Conservation (phyloP, 2,797 vertebrate species). For the Brachymystax lenok region DNA sequence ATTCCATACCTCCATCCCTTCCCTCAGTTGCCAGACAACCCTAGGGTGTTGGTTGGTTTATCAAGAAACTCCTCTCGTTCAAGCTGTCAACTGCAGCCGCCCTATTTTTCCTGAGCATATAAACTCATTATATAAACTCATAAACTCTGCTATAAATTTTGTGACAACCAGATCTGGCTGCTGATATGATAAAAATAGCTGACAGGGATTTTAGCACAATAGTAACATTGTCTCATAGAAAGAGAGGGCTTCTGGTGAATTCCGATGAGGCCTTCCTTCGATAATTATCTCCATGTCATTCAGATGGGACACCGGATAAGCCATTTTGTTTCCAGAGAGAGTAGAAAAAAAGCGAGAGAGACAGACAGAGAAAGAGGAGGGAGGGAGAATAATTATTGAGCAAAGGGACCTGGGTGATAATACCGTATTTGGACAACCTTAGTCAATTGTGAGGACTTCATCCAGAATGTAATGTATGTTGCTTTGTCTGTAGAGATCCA, state of each 20-base stretch:
- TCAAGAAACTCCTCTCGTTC: conserved; percentile 35
- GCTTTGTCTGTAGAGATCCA: conserved; percentile 32
- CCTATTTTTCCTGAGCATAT: conserved; percentile 46
- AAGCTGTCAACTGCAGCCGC: conserved; percentile 10
- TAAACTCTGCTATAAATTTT: conserved; percentile 62
- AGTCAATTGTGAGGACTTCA: conserved; percentile 62
- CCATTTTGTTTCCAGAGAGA: conserved; percentile 65
- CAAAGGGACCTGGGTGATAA: conserved; percentile 33
- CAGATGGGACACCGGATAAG: conserved; percentile 65
- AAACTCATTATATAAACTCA: conserved; percentile 72
- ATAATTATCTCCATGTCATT: conserved; percentile 73
- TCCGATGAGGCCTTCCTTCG: conserved; percentile 55
- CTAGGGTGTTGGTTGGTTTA: conserved; percentile 52
- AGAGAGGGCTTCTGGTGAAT: conserved; percentile 67
- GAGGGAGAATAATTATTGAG: conserved; percentile 43
- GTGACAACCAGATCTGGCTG: conserved; percentile 67
- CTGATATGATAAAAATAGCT: conserved; percentile 78
- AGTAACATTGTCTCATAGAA: conserved; percentile 64
- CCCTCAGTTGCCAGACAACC: conserved; percentile 43
- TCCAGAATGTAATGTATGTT: conserved; percentile 33
- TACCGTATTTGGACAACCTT: conserved; percentile 65
- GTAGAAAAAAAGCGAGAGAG: neutral
- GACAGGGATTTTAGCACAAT: conserved; percentile 75
- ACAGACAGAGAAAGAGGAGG: neutral
- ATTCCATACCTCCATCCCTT: neutral